A percentile compares a stretch with the other conserved stretches of the same genome.
These are phyloP conservation scores for Gouania willdenowi DNA, from an alignment of 2,797 vertebrate genomes.

Conservation along the genomic window DNA sequence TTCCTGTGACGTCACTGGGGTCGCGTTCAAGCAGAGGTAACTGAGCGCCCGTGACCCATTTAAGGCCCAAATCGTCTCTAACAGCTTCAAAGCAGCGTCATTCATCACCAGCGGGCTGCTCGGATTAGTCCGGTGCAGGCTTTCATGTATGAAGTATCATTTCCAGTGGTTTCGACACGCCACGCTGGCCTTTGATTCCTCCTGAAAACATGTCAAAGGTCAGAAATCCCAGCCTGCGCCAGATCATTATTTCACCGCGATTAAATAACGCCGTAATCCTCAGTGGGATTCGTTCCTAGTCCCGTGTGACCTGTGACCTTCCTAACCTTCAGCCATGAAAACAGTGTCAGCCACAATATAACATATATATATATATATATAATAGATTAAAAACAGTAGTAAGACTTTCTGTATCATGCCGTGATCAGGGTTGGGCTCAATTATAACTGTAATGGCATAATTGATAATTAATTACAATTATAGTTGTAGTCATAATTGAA, in stretches of 20 bases:
- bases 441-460: no score
- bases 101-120: slow-evolving; percentile 41
- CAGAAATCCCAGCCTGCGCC: slow-evolving; percentile 34
- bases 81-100: slow-evolving; percentile 55
- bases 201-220: slow-evolving; percentile 46
- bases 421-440: no score
- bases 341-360: neutral
- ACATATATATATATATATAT: no score
- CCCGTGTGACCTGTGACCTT: slow-evolving; percentile 10
- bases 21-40: slow-evolving; percentile 18
- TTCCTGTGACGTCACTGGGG: slow-evolving; percentile 37
- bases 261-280: slow-evolving; percentile 48
- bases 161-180: slow-evolving; percentile 33
- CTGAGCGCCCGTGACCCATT: slow-evolving; percentile 37
- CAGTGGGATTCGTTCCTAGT: slow-evolving; percentile 3
- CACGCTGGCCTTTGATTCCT: slow-evolving; percentile 42
- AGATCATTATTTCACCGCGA: slow-evolving; percentile 44
- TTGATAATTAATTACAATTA: no score
- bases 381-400: no score
- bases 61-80: slow-evolving; percentile 31
- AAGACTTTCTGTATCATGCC: no score
- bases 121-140: slow-evolving; percentile 32
- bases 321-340: slow-evolving; percentile 4
- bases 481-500: no score
- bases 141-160: slow-evolving; percentile 45